A percentile compares a stretch with the other conserved stretches of the same genome.
These are phyloP conservation scores for Aegotheles bennettii DNA, from an alignment of 2,113 vertebrate genomes.

Conservation along the genomic window DNA sequence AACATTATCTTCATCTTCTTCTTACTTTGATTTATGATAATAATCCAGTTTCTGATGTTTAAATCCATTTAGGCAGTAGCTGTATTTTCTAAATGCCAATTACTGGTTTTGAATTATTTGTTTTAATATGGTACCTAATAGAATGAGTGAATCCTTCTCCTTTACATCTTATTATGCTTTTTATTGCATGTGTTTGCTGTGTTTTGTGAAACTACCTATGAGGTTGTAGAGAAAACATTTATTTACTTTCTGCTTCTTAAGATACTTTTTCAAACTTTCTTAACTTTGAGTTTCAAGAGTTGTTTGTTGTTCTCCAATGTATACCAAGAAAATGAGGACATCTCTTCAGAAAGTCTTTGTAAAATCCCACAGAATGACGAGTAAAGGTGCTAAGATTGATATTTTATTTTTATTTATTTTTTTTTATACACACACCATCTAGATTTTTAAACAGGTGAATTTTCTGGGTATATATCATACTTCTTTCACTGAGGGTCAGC, in stretches of 20 bases:
- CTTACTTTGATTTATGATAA: slow-evolving; percentile 25
- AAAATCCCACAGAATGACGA: not conserved
- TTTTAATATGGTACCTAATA: not conserved
- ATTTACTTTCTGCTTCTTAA: not conserved
- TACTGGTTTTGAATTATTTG: not conserved
- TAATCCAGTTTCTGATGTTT: slow-evolving; percentile 4
- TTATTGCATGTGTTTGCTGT: not conserved
- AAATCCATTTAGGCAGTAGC: not conserved
- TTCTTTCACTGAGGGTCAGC: not conserved
- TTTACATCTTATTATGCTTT: not conserved
- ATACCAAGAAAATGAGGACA: not conserved
- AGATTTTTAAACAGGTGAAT: not conserved
- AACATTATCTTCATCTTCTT: not conserved
- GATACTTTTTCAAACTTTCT: not conserved
- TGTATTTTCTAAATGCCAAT: slow-evolving; percentile 2
- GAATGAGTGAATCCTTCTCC: not conserved
- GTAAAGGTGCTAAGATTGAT: not conserved
- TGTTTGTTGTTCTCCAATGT: not conserved
- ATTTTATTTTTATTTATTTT: not conserved
- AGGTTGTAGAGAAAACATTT: not conserved
- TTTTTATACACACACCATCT: not conserved
- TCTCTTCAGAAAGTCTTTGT: not conserved
- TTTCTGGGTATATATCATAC: not conserved
- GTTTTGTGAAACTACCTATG: not conserved
- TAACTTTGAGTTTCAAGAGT: not conserved